Evolutionary conservation across 2,797 vertebrate species (phyloP), one percentile per base, ranked within the genome.

Genomic region (Yasuhikotakia modesta): DNA sequence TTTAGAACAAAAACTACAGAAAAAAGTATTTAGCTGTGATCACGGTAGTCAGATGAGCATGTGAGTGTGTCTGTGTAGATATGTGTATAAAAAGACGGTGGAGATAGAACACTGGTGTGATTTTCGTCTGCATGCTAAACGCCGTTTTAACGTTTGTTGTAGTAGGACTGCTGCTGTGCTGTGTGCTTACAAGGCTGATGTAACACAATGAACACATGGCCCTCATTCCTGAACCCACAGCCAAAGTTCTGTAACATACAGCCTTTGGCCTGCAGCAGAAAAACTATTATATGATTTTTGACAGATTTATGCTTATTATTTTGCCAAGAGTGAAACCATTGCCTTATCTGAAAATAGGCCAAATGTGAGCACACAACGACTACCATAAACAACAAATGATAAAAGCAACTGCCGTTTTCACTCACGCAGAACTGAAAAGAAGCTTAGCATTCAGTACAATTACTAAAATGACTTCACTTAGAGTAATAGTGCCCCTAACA

Each of bases 191-290:
- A 83, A 82, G 86, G 88, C 90, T 90, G 86, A 89, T 86, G 89
- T 87, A 90, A 87, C 76, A 0, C 72, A 84, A 82, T 76, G 82
- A 88, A 83, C 86, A 91, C 87, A 86, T 86, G 79, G 84, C 82
- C 83, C 53, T 81, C 70, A 67, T 88, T 91, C 65, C 83, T 88
- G 87, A 87, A 91, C 84, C 90, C 74, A 87, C 85, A 82, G 79
- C 82, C 85, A 83, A 89, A 83, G 85, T 87, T 86, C 82, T 64
- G 75, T 72, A 78, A 83, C 79, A 82, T 64, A 78, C 83, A 76
- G 81, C 72, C 83, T 84, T 73, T 81, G 77, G 86, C 83, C 83
- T 52, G 55, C 70, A 71, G 50, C 48, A 16, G 11, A 12, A 39
- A 78, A 78, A 78, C 43, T 58, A 55, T 24, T n/a, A n/a, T 71